These are phyloP conservation scores for Xyliphius kryptos DNA, from an alignment of 2,113 vertebrate genomes.

Conservation along the genomic window DNA sequence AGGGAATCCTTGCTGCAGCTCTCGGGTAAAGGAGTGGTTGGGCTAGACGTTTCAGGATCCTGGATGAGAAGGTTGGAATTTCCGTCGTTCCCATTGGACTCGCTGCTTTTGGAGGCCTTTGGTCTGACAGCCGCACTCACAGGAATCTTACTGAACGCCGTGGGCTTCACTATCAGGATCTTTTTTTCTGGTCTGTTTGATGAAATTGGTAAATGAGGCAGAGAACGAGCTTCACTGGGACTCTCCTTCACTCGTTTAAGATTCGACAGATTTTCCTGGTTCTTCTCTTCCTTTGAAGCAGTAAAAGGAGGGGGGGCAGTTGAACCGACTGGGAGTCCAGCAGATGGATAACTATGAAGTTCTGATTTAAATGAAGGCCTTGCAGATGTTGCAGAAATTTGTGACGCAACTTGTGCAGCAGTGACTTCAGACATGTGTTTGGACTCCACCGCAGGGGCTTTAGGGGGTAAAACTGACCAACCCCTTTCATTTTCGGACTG, in stretches of 20 bases:
- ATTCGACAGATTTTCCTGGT: slow-evolving; percentile 21
- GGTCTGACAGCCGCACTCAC: slow-evolving; percentile 53
- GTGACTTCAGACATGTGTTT: slow-evolving; percentile 3
- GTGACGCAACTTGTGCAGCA: background rate
- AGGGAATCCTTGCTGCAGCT: slow-evolving; percentile 73
- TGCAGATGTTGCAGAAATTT: slow-evolving; percentile 21
- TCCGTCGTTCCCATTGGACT: slow-evolving; percentile 71
- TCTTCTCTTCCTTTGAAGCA: slow-evolving; percentile 24
- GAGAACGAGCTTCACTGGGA: slow-evolving; percentile 2
- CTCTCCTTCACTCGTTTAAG: slow-evolving; percentile 21
- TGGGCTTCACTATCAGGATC: slow-evolving; percentile 62
- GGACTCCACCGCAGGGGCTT: slow-evolving; percentile 9
- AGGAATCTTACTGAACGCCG: slow-evolving; percentile 63
- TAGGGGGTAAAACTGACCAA: slow-evolving; percentile 2
- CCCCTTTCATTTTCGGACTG: slow-evolving; percentile 11
- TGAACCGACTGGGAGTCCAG: slow-evolving; percentile 37
- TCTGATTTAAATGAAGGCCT: slow-evolving; percentile 30
- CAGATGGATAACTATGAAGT: slow-evolving; percentile 1
- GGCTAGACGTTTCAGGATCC: slow-evolving; percentile 68
- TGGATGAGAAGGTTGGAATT: slow-evolving; percentile 76
- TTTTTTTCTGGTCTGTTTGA: slow-evolving; percentile 65
- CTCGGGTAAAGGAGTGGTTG: slow-evolving; percentile 64
- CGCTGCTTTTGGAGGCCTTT: slow-evolving; percentile 64
- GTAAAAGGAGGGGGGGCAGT: slow-evolving; percentile 18
- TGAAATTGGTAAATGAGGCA: slow-evolving; percentile 15